Conservation (phyloP, 64 coral and sea anemone genomes). For the Montipora cactus region DNA sequence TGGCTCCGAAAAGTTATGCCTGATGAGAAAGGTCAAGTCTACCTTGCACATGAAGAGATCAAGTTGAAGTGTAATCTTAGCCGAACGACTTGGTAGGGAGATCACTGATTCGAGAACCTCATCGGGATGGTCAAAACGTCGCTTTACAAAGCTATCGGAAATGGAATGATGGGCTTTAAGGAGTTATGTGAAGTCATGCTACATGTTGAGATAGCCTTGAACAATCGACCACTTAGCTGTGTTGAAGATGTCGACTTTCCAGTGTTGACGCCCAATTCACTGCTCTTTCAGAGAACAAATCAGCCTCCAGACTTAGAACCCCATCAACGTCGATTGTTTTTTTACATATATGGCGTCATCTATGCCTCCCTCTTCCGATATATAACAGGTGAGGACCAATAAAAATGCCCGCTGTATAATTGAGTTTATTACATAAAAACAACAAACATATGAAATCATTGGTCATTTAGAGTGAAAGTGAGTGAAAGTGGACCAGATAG, state of each 20-base stretch:
- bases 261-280: slow-evolving; percentile 42
- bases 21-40: slow-evolving; percentile 14
- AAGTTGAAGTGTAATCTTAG: background rate
- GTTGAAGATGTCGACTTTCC: slow-evolving; percentile 54
- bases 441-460: too few relatives aligned
- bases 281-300: slow-evolving; percentile 19
- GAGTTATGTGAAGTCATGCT: background rate
- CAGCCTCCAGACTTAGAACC: slow-evolving; percentile 6
- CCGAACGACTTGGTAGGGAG: slow-evolving; percentile 65
- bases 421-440: too few relatives aligned
- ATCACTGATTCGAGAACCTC: background rate
- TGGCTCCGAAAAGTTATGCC: slow-evolving; percentile 15
- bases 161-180: background rate
- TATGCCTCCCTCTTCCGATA: too few relatives aligned
- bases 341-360: too few relatives aligned
- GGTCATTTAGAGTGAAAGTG: too few relatives aligned
- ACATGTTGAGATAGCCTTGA: background rate
- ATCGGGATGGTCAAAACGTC: background rate
- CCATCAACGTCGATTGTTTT: background rate
- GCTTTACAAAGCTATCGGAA: background rate
- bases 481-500: too few relatives aligned
- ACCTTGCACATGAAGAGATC: background rate
- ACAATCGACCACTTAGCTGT: background rate
- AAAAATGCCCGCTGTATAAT: too few relatives aligned
- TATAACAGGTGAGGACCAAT: too few relatives aligned